Percentiles rank a stretch among this genome's conserved stretches.
phyloP scores from a whole-genome alignment of 1,140 invertebrate genomes.

The Paramacrobiotus metropolitanus region DNA sequence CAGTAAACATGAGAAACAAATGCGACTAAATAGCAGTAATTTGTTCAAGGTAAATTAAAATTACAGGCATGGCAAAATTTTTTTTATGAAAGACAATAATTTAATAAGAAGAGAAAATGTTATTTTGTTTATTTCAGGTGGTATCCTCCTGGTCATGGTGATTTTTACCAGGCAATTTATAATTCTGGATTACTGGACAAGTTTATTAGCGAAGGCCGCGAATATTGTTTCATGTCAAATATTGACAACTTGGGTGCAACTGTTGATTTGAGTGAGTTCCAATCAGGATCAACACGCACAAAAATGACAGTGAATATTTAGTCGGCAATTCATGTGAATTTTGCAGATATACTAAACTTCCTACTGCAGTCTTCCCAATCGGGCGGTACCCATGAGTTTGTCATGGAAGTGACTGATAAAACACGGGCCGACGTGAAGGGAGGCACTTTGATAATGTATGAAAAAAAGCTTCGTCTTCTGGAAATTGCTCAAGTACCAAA shows the following conservation, averaged over 20 bases:
- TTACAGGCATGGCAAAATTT: too few relatives aligned
- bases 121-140: conserved; percentile 46
- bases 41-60: too few relatives aligned
- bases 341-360: conserved; percentile 52
- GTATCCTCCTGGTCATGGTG: conserved; percentile 97
- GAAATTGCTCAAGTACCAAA: conserved; percentile 98
- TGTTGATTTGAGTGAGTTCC: conserved; percentile 53
- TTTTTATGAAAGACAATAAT: too few relatives aligned
- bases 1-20: too few relatives aligned
- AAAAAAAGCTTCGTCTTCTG: conserved; percentile 74
- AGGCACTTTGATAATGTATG: conserved; percentile 89
- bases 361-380: conserved; percentile 29
- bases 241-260: conserved; percentile 98
- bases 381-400: conserved; percentile 48
- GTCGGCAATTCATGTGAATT: background rate
- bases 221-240: conserved; percentile 96
- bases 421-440: conserved; percentile 97
- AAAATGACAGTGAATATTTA: too few relatives aligned
- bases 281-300: too few relatives aligned
- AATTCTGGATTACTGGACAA: conserved; percentile 74
- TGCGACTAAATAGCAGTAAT: too few relatives aligned
- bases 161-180: conserved; percentile 88
- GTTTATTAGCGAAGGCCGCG: conserved; percentile 58
- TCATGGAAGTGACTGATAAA: conserved; percentile 99
- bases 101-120: too few relatives aligned